Evolutionary conservation across 1,140 invertebrate species (phyloP), one percentile per base, ranked within the genome.

Genomic region (Littorina saxatilis): DNA sequence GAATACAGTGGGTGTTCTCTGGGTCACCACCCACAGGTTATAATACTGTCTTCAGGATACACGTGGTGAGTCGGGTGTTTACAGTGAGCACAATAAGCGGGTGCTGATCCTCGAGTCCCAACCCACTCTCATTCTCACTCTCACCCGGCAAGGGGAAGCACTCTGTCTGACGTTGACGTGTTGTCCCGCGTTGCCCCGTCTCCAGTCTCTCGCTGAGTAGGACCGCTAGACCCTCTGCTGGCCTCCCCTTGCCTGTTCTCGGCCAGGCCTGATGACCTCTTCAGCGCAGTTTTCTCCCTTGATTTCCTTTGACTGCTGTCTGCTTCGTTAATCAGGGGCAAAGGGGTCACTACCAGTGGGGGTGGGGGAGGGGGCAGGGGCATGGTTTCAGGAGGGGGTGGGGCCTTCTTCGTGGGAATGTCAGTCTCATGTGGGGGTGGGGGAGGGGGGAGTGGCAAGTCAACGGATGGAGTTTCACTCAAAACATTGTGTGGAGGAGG

Each of bases 121-220:
- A n/a, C n/a, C n/a, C n/a, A n/a, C n/a, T n/a, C n/a, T n/a, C n/a
- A n/a, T n/a, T n/a, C n/a, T n/a, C n/a, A 7, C 40, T 72, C 68
- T 72, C 68, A 72, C 68, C 68, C 68, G n/a, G n/a, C n/a, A 5
- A 15, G 75, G 66, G 80, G 43, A 13, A 82, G 79, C 23, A 88
- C 86, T 32, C 83, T 87, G 39, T 87, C 86, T 52, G 84, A 84
- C 39, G 85, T 87, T 39, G 83, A 88, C 3, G 83, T 68, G 74
- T 82, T 86, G n/a, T 79, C 80, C 61, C 73, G 82, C 7, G 76
- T 83, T 73, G 76, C 79, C 66, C 79, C 77, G 77, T 82, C 76
- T 70, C 43, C 70, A n/a, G 72, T 40, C 17, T 81, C 50, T 80
- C n/a, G n/a, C n/a, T n/a, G n/a, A n/a, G n/a, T n/a, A n/a, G n/a